Conservation (phyloP, 2,797 vertebrate species). For the Synaphobranchus kaupii region DNA sequence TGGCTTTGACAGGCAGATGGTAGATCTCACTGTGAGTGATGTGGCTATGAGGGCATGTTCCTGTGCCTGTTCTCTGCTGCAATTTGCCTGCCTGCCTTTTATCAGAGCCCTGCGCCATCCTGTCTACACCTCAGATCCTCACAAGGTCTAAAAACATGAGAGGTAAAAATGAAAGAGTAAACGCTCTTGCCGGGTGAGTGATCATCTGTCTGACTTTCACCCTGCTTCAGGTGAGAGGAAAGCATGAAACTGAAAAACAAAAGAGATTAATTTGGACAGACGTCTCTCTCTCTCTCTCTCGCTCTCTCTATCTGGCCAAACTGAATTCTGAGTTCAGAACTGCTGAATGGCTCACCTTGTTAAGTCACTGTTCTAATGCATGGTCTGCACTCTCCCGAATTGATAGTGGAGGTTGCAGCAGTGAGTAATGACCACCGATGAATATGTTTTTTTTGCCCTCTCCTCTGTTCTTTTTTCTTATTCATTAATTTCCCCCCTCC, state of each 20-base stretch:
- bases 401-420: no score
- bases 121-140: not conserved
- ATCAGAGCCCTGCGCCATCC: not conserved
- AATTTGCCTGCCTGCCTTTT: not conserved
- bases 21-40: not conserved
- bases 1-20: not conserved
- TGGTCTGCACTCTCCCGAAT: no score
- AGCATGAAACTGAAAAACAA: not conserved
- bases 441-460: not conserved
- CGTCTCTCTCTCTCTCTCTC: not conserved
- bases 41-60: not conserved
- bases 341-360: no score
- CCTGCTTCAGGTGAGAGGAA: not conserved
- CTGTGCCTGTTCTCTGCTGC: not conserved
- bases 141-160: not conserved
- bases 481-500: not conserved
- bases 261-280: not conserved
- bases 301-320: no score
- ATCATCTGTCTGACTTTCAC: no score
- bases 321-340: no score
- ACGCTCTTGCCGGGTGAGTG: not conserved
- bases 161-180: not conserved
- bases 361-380: no score
- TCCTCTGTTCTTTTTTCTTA: not conserved
- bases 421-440: no score